Percentiles rank a stretch among this genome's conserved stretches.
Conservation (phyloP, 1,140 invertebrate genomes). For the Drosophila fuyamai region DNA sequence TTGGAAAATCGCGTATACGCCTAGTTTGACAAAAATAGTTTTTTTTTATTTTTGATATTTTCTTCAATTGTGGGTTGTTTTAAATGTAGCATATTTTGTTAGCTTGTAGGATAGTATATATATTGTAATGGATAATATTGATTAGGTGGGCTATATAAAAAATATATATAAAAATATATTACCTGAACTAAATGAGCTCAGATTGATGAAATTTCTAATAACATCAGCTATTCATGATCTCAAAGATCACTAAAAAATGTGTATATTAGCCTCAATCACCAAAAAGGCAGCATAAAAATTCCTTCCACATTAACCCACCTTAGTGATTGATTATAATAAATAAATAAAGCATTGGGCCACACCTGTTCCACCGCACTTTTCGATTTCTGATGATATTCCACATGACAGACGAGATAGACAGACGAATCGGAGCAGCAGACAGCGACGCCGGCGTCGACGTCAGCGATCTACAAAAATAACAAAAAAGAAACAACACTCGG, state of each 20-base stretch:
- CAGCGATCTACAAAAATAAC: conserved; percentile 50
- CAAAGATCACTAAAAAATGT: background rate
- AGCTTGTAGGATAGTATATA: too few relatives aligned
- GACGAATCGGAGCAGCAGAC: conserved; percentile 15
- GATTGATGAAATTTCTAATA: background rate
- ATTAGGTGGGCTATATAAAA: too few relatives aligned
- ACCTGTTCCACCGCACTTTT: conserved; percentile 40
- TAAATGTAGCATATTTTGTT: too few relatives aligned
- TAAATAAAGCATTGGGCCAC: conserved; percentile 36
- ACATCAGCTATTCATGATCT: background rate
- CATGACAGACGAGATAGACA: conserved; percentile 40
- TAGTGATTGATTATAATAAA: conserved; percentile 42
- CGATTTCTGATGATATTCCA: conserved; percentile 48
- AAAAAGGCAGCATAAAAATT: background rate
- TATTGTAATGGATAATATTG: too few relatives aligned
- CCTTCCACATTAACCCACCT: conserved; percentile 8
- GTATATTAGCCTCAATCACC: background rate
- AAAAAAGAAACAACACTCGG: conserved; percentile 42
- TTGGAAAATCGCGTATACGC: too few relatives aligned
- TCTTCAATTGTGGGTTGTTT: too few relatives aligned
- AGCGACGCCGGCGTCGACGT: conserved; percentile 16
- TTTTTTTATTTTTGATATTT: too few relatives aligned
- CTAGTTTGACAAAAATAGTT: too few relatives aligned
- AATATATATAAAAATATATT: too few relatives aligned
- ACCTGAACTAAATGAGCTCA: background rate